Evolutionary conservation across 2,888 invertebrate species (phyloP).

Genomic region (Tetragonula carbonaria): DNA sequence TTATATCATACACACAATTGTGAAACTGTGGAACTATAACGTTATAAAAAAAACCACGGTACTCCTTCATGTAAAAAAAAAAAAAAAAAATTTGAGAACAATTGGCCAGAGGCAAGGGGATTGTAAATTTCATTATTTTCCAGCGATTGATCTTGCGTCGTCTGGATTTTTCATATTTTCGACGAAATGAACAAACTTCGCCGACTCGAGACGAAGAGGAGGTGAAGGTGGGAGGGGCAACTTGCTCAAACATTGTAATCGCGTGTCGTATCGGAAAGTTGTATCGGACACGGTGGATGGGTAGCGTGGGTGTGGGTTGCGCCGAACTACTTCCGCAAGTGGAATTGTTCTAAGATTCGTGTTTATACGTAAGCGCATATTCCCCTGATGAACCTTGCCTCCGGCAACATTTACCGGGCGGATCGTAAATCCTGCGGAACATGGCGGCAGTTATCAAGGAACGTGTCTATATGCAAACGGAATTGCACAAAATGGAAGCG

Average conservation of each 20-base stretch:
- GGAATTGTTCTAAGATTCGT: slow-evolving; percentile 48
- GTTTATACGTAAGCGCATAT: slow-evolving; percentile 42
- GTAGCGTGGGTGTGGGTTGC: background rate
- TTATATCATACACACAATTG: too few species aligned
- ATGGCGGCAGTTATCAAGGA: slow-evolving; percentile 65
- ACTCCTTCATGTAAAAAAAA: too few species aligned
- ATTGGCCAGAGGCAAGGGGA: too few species aligned
- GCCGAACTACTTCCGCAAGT: slow-evolving; percentile 7
- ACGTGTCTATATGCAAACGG: slow-evolving; percentile 70
- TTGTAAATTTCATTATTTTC: too few species aligned
- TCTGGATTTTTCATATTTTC: too few species aligned
- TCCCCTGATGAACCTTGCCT: slow-evolving; percentile 49
- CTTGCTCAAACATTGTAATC: background rate
- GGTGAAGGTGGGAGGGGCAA: too few species aligned
- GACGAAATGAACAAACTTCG: too few species aligned
- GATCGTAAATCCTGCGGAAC: slow-evolving; percentile 65
- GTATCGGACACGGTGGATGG: slow-evolving; percentile 1
- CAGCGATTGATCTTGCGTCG: too few species aligned
- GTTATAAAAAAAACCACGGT: too few species aligned
- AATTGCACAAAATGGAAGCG: slow-evolving; percentile 70
- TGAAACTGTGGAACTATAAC: too few species aligned
- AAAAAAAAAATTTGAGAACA: too few species aligned
- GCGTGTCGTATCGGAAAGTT: slow-evolving; percentile 17
- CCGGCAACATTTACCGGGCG: slow-evolving; percentile 51
- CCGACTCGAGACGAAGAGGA: background rate